Evolutionary conservation across 2,888 invertebrate species (phyloP), one percentile per base, ranked within the genome.

Genomic region (Corythucha ciliata): DNA sequence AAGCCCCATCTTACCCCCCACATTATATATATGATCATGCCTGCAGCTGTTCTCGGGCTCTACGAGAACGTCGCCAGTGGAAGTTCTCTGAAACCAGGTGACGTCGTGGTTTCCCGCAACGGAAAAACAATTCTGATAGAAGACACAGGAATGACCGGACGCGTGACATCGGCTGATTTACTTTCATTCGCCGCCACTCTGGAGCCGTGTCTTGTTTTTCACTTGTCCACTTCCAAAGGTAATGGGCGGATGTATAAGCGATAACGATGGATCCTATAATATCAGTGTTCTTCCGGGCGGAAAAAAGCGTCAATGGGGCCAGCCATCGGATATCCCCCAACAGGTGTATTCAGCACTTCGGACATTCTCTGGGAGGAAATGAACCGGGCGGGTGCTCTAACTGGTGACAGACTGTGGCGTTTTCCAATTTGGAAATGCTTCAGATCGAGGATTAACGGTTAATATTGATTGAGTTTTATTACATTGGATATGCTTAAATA

Each of bases 71-170:
- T 54, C 51, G 51, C 54, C 16, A 52, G 54, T 22, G 54, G 54
- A 2, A 32, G 51, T 42, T 47, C 54, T 1, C n/a, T 52, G 42
- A 54, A 54, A 29, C 54, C 50, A 7, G 54, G 54, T 0, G 54
- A 54, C 22, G 54, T 54, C 27, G 33, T 51, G 7, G 48, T 52
- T 51, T 49, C 54, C 4, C 20, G 40, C 18, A 54, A 54, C 44
- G 78, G 79, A n/a, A 79, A 78, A 64, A 74, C 74, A 1, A 76
- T 80, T 47, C 73, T 76, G 68, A 70, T 79, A 41, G 74, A 77
- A 68, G 71, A 76, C 66, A 67, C 76, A 55, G 65, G 66, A 64
- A 77, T 76, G 63, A 79, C 71, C 55, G 71, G 70, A 3, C 60
- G 70, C 29, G 56, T 71, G 20, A 57, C 66, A 8, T 48, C 69